Evolutionary conservation across 2,888 invertebrate species (phyloP).

Genomic region (Thyatira batis): DNA sequence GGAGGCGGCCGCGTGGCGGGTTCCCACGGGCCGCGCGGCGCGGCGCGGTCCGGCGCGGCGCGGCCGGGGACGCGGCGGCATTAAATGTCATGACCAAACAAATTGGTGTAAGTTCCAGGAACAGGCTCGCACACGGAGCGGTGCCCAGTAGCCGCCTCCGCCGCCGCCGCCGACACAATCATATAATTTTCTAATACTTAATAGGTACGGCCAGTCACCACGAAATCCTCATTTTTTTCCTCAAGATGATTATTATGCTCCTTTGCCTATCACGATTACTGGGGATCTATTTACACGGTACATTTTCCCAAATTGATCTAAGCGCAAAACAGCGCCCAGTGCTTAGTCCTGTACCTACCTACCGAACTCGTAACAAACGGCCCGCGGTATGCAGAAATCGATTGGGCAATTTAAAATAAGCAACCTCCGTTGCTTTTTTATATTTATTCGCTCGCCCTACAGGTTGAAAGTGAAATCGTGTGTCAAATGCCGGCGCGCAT

Average conservation of each 20-base stretch:
- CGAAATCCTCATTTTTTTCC: background rate
- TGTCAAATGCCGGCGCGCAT: constrained; percentile 62
- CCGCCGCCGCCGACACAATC: background rate
- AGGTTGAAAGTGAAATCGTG: constrained; percentile 56
- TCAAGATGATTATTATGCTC: background rate
- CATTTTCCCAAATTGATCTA: background rate
- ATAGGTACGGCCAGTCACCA: background rate
- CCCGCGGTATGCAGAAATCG: background rate
- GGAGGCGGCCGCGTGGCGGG: background rate
- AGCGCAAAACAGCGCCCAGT: background rate
- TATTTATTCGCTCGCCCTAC: background rate
- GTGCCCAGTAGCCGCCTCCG: background rate
- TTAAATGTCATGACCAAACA: background rate
- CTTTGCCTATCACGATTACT: background rate
- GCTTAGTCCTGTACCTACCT: background rate
- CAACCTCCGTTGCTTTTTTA: background rate
- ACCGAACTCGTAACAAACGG: background rate
- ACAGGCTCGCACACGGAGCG: background rate
- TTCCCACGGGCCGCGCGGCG: background rate
- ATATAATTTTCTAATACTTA: background rate
- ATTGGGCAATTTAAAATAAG: background rate
- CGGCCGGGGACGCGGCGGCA: background rate
- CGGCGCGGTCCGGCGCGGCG: background rate
- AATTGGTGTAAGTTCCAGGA: background rate
- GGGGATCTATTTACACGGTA: no score